Evolutionary conservation across 2,113 vertebrate species (phyloP).

Genomic region (Gnathonemus echidnorhynchus): DNA sequence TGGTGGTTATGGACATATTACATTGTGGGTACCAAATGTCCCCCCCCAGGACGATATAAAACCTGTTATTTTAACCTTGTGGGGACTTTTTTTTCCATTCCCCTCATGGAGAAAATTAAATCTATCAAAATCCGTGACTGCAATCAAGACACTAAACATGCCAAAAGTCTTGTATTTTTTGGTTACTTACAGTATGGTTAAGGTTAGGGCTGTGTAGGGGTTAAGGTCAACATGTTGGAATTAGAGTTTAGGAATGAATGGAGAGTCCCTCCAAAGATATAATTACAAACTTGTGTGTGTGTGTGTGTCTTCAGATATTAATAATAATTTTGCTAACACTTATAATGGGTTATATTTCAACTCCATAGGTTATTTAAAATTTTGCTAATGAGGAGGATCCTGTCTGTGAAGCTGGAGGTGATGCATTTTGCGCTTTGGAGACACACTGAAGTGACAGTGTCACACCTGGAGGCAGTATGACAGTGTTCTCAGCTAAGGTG

Average conservation of each 20-base stretch:
- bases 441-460: not conserved
- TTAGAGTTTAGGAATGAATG: not conserved
- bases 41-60: not conserved
- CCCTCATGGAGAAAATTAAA: not conserved
- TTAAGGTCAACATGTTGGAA: not conserved
- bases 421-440: not conserved
- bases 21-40: not conserved
- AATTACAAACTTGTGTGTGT: not conserved
- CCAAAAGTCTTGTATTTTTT: not conserved
- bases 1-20: not conserved
- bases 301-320: not conserved
- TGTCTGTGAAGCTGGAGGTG: not conserved
- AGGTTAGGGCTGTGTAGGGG: not conserved
- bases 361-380: not conserved
- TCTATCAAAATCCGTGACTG: not conserved
- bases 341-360: not conserved
- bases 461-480: not conserved
- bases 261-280: not conserved
- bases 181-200: not conserved
- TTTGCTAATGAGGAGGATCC: not conserved
- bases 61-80: not conserved
- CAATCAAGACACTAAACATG: not conserved
- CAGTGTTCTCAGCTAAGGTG: not conserved
- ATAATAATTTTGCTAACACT: not conserved
- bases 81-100: not conserved